phyloP scores from a whole-genome alignment of 2,797 vertebrate genomes.

The Anableps anableps region DNA sequence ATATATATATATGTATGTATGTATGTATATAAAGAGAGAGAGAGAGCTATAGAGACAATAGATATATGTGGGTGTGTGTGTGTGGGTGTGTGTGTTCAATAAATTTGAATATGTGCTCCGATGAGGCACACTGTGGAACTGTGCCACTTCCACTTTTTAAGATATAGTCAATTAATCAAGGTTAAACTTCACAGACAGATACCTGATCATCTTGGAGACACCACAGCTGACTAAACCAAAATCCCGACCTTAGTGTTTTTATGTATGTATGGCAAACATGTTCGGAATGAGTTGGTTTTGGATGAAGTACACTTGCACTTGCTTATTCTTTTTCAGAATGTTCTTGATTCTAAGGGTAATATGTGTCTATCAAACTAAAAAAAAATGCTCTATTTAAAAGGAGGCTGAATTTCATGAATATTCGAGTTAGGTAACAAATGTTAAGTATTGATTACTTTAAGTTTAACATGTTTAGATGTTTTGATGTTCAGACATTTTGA shows the following conservation, averaged over 20 bases:
- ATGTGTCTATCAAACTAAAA: neutral
- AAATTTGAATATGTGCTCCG: slow-evolving; percentile 1
- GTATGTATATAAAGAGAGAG: too few relatives aligned
- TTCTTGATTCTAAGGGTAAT: too few relatives aligned
- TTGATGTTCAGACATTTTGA: neutral
- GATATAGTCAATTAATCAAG: neutral
- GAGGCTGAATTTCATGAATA: neutral
- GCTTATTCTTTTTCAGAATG: too few relatives aligned
- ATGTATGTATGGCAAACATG: neutral
- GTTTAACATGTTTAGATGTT: neutral
- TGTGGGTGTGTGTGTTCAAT: too few relatives aligned
- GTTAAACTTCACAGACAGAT: neutral
- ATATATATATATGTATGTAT: too few relatives aligned
- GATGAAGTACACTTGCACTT: neutral
- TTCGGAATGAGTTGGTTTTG: neutral
- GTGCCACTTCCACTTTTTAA: neutral
- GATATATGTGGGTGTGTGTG: too few relatives aligned
- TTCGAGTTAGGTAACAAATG: neutral
- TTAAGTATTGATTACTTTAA: neutral
- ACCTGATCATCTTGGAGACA: neutral
- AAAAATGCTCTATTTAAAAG: neutral
- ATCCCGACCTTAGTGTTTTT: neutral
- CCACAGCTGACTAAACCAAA: neutral
- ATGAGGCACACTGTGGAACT: neutral
- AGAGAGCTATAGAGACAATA: too few relatives aligned